Evolutionary conservation across 2,113 vertebrate genomes (phyloP), one percentile per base, ranked within the genome.

Genomic region (Gallinago media): DNA sequence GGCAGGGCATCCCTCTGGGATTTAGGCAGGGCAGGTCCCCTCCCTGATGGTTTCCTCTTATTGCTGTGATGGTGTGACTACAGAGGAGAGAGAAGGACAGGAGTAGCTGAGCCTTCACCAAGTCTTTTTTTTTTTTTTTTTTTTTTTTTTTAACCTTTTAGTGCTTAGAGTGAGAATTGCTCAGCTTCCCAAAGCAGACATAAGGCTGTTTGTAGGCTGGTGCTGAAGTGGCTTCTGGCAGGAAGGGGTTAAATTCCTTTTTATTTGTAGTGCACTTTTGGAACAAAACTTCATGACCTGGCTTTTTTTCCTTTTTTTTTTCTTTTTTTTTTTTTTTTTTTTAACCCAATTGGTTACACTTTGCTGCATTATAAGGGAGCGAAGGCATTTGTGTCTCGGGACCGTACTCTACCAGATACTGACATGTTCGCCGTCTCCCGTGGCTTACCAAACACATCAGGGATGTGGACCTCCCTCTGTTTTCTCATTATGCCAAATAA

Each of bases 401-500:
- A 94, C 94, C 62, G 32, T 94, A 15, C 92, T 32, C 97, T 98
- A 93, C 97, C 94, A 79, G 96, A 97, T 97, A 92, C 95, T 98
- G 98, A 98, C 98, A 98, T 96, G 97, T 97, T 98, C 97, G 97
- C 96, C 96, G 95, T 98, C 97, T 98, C 97, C 97, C 15, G 96
- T 97, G 97, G 98, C 96, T 98, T 94, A 89, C 96, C 97, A 94
- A 97, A 97, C 92, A 85, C 97, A 96, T 96, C 95, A 97, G 96
- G 95, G 97, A 96, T 96, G 96, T 97, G 96, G 98, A 98, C 98
- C 98, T 98, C 98, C 98, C 97, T 97, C 98, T 98, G 98, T 96
- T 98, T 98, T 98, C 98, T 98, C 98, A 98, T 98, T 98, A 98
- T 98, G 97, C 95, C 98, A 98, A 98, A 98, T 98, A 98, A 98